Conservation (phyloP, 2,888 invertebrate species). For the Agrochola litura region DNA sequence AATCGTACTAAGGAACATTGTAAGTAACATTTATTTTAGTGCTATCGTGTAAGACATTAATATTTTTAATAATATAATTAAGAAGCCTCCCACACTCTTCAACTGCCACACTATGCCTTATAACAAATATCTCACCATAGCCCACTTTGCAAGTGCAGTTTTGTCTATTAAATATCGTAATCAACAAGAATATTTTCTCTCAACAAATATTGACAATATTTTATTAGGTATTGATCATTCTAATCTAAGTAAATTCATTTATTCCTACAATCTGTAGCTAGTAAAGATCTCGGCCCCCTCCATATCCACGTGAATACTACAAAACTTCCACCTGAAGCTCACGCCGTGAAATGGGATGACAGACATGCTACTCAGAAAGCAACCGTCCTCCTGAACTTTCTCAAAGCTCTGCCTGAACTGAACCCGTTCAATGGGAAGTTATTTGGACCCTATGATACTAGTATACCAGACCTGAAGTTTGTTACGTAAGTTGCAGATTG, state of each 20-base stretch:
- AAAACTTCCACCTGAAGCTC: constrained; percentile 8
- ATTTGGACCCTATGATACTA: constrained; percentile 3
- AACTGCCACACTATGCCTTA: neutral
- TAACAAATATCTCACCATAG: neutral
- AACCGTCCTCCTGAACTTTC: neutral
- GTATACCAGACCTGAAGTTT: constrained; percentile 3
- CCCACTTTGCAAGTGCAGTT: neutral
- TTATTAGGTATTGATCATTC: neutral
- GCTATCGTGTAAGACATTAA: neutral
- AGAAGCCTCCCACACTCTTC: neutral
- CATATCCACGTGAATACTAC: constrained; percentile 16
- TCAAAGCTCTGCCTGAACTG: constrained; percentile 13
- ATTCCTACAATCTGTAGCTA: constrained; percentile 9
- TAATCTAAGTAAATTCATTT: neutral
- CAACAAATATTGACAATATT: neutral
- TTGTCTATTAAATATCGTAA: neutral
- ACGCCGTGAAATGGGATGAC: constrained; percentile 9
- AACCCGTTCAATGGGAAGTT: constrained; percentile 10
- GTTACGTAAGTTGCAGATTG: constrained; percentile 6
- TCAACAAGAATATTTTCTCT: neutral
- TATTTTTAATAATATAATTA: neutral
- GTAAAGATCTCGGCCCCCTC: constrained; percentile 21
- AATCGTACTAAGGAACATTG: constrained; percentile 18
- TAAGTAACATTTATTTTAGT: constrained; percentile 1
- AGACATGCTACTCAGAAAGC: constrained; percentile 8